Conservation (phyloP, 2,888 invertebrate genomes). For the Hemicrepidius hirtus region DNA sequence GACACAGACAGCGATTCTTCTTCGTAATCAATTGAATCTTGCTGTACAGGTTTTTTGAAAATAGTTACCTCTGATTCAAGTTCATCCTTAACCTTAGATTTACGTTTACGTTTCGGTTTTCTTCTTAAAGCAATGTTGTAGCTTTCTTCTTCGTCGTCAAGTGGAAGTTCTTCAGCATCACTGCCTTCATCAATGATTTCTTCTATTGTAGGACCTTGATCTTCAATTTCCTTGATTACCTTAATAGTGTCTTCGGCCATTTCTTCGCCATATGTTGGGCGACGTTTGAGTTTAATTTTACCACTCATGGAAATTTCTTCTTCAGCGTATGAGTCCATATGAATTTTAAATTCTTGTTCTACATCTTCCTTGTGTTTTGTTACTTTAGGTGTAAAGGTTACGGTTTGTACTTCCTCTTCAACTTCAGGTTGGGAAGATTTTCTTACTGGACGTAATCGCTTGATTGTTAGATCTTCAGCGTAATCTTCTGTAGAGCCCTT, state of each 20-base stretch:
- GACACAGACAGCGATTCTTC: slow-evolving; percentile 83
- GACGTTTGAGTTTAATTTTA: slow-evolving; percentile 85
- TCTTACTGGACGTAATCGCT: slow-evolving; percentile 81
- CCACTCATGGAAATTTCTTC: slow-evolving; percentile 92
- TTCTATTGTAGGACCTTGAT: slow-evolving; percentile 77
- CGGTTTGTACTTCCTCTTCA: slow-evolving; percentile 85
- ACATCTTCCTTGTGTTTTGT: slow-evolving; percentile 90
- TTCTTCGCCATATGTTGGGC: slow-evolving; percentile 85
- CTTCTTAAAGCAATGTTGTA: slow-evolving; percentile 71
- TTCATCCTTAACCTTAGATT: slow-evolving; percentile 78
- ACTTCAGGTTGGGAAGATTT: slow-evolving; percentile 79
- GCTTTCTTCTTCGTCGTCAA: slow-evolving; percentile 75
- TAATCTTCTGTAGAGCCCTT: slow-evolving; percentile 75
- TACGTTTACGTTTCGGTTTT: slow-evolving; percentile 70
- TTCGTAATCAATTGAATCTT: slow-evolving; percentile 74
- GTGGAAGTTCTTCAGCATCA: slow-evolving; percentile 74
- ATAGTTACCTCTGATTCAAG: slow-evolving; percentile 77
- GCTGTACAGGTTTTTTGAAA: slow-evolving; percentile 74
- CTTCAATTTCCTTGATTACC: slow-evolving; percentile 79
- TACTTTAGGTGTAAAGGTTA: slow-evolving; percentile 85
- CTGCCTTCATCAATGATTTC: slow-evolving; percentile 80
- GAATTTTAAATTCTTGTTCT: slow-evolving; percentile 92
- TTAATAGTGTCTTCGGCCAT: slow-evolving; percentile 85
- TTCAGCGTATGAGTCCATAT: slow-evolving; percentile 89
- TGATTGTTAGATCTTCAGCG: slow-evolving; percentile 82